phyloP scores from a whole-genome alignment of 2,888 invertebrate genomes.

The Drosophila silvestris region DNA sequence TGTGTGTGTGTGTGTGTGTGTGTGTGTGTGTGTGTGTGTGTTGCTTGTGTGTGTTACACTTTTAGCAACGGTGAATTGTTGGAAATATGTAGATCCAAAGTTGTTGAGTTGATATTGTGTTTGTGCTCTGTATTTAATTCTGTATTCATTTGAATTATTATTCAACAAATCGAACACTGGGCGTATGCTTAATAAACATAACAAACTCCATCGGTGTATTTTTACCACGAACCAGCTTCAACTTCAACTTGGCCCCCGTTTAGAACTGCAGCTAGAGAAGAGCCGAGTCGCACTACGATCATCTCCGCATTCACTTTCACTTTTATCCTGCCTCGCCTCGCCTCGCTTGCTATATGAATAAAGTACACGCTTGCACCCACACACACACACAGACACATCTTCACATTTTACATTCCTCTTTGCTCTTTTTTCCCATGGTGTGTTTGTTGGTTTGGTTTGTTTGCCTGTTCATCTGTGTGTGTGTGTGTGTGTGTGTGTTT shows the following conservation, averaged over 20 bases:
- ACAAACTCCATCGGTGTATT: not conserved
- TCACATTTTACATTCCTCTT: conserved; percentile 5
- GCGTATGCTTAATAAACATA: conserved; percentile 57
- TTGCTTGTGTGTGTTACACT: conserved; percentile 30
- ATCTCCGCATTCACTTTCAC: conserved; percentile 29
- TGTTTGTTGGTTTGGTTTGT: conserved; percentile 9
- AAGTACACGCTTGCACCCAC: not conserved
- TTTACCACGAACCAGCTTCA: not conserved
- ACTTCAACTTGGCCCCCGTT: conserved; percentile 1
- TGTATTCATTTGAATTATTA: conserved; percentile 58
- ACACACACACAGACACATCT: conserved; percentile 2
- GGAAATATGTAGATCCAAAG: conserved; percentile 30
- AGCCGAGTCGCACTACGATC: conserved; percentile 22
- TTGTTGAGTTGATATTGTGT: conserved; percentile 15
- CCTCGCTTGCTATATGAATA: conserved; percentile 1
- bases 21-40: not conserved
- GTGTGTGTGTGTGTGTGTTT: not conserved
- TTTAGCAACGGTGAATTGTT: conserved; percentile 36
- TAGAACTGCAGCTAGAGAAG: conserved; percentile 23
- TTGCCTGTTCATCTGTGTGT: not conserved
- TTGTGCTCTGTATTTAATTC: conserved; percentile 4
- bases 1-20: conserved; percentile 8
- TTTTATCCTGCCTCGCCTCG: conserved; percentile 50
- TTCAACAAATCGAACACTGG: conserved; percentile 55
- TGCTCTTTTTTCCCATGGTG: conserved; percentile 14